A percentile compares a stretch with the other conserved stretches of the same genome.
phyloP scores from a whole-genome alignment of 2,888 invertebrate genomes.

The Thyatira batis region DNA sequence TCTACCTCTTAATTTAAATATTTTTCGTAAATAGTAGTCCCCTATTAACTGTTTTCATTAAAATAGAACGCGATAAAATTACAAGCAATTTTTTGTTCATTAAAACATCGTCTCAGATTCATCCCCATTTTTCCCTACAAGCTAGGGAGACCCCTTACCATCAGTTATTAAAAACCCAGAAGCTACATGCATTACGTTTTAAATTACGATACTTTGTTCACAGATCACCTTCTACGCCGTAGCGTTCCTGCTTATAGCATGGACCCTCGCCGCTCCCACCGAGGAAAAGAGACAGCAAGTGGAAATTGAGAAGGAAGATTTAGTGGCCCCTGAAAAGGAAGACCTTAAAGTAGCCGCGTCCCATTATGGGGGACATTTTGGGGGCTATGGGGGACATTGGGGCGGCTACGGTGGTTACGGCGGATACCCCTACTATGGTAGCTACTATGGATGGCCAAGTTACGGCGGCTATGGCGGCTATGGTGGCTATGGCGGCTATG shows the following conservation, averaged over 20 bases:
- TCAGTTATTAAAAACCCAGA: too few species aligned
- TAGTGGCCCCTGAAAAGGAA: constrained; percentile 53
- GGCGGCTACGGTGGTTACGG: constrained; percentile 46
- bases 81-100: too few species aligned
- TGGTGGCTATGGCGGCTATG: constrained; percentile 16
- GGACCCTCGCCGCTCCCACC: constrained; percentile 54
- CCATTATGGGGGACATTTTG: constrained; percentile 57
- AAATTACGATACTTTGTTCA: too few species aligned
- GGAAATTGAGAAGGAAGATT: constrained; percentile 43
- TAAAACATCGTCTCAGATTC: too few species aligned
- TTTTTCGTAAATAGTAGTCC: too few species aligned
- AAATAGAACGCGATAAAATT: too few species aligned
- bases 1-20: too few species aligned
- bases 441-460: constrained; percentile 32
- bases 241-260: constrained; percentile 47
- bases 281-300: constrained; percentile 38
- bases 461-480: constrained; percentile 28
- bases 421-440: constrained; percentile 29
- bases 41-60: too few species aligned
- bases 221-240: constrained; percentile 53
- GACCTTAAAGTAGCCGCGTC: constrained; percentile 72
- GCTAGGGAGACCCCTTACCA: too few species aligned
- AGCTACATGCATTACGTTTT: too few species aligned
- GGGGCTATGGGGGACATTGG: constrained; percentile 46
- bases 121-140: too few species aligned